Evolutionary conservation across 2,888 invertebrate genomes (phyloP).

Genomic region (Encarsia formosa): DNA sequence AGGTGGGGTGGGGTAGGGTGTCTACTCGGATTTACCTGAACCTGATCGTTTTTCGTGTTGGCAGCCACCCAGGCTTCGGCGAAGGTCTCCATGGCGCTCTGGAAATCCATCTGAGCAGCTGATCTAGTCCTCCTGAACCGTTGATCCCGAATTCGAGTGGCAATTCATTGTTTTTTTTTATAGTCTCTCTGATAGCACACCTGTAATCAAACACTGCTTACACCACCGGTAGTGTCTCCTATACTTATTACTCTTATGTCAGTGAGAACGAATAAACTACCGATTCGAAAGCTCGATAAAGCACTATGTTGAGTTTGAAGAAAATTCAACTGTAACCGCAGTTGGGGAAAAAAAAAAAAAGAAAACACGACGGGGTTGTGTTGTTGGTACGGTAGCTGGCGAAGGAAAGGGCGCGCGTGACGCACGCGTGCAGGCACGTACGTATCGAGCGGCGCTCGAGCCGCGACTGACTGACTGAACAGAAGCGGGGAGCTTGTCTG

Average conservation of each 20-base stretch:
- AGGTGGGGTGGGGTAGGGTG: not conserved
- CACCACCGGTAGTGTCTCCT: conserved; percentile 16
- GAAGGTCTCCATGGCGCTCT: conserved; percentile 97
- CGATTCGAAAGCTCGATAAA: too few species aligned
- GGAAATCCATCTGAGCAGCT: conserved; percentile 99
- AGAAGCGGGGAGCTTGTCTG: conserved; percentile 7
- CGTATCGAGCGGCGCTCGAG: conserved; percentile 47
- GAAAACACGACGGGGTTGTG: too few species aligned
- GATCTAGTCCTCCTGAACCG: too few species aligned
- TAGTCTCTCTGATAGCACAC: conserved; percentile 4
- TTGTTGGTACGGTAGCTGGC: not conserved
- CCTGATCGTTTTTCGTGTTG: conserved; percentile 63
- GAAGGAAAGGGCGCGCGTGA: not conserved
- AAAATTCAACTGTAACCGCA: too few species aligned
- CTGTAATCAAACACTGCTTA: conserved; percentile 17
- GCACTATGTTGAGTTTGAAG: too few species aligned
- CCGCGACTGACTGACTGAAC: conserved; percentile 44
- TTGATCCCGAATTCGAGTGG: too few species aligned
- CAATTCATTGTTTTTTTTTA: not conserved
- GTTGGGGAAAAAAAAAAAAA: too few species aligned
- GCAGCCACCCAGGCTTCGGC: conserved; percentile 97
- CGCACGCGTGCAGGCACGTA: conserved; percentile 23
- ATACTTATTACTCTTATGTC: too few species aligned
- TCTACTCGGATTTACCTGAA: conserved; percentile 42
- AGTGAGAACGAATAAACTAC: too few species aligned